A percentile compares a stretch with the other conserved stretches of the same genome.
phyloP scores from a whole-genome alignment of 1,140 invertebrate species.

The Stegodyphus mimosarum region DNA sequence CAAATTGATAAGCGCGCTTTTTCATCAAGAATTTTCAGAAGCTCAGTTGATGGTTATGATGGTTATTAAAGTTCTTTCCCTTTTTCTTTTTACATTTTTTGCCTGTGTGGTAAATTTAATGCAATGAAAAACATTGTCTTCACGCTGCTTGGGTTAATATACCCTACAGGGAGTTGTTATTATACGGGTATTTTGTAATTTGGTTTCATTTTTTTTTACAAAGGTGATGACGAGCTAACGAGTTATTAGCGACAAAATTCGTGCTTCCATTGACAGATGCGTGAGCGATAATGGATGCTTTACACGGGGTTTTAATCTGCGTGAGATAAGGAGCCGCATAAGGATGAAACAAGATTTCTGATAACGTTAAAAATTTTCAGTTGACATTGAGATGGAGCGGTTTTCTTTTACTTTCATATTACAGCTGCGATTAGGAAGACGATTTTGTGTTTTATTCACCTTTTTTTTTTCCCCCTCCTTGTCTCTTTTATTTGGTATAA shows the following conservation, averaged over 20 bases:
- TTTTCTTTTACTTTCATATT: too few relatives aligned
- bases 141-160: slow-evolving; percentile 9
- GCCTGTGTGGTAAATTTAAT: slow-evolving; percentile 9
- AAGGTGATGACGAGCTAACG: background rate
- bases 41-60: background rate
- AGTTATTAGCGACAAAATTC: background rate
- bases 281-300: background rate
- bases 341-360: too few relatives aligned
- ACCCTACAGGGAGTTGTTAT: background rate
- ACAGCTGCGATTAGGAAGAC: too few relatives aligned
- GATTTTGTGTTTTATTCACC: too few relatives aligned
- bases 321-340: too few relatives aligned
- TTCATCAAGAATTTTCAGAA: background rate
- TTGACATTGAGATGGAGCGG: too few relatives aligned
- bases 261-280: background rate
- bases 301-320: too few relatives aligned
- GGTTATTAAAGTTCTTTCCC: background rate
- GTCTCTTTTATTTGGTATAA: too few relatives aligned
- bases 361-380: too few relatives aligned
- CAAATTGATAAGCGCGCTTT: slow-evolving; percentile 35
- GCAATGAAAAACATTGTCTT: slow-evolving; percentile 3
- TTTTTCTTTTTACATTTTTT: background rate
- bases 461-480: too few relatives aligned
- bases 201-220: background rate
- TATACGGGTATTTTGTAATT: slow-evolving; percentile 16